Evolutionary conservation across 2,113 vertebrate species (phyloP).

Genomic region (Cheilinus undulatus): DNA sequence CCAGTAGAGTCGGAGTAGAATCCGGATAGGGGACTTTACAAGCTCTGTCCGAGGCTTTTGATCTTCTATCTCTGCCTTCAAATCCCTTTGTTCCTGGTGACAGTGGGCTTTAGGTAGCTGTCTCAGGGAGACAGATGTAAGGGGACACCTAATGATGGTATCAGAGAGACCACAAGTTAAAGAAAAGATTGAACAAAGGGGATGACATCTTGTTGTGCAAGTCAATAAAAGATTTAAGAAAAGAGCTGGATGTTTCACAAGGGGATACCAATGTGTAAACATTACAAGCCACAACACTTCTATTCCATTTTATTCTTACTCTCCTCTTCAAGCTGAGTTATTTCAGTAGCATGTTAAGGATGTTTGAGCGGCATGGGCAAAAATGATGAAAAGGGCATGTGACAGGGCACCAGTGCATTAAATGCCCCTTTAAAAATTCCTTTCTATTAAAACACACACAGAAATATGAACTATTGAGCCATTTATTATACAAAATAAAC

Average conservation of each 20-base stretch:
- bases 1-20: constrained; percentile 19
- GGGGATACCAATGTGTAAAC: too few relatives aligned
- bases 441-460: too few relatives aligned
- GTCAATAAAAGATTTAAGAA: not conserved
- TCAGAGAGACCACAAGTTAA: constrained; percentile 6
- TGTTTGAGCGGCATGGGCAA: too few relatives aligned
- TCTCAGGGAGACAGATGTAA: constrained; percentile 31
- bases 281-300: not conserved
- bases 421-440: too few relatives aligned
- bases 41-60: constrained; percentile 50
- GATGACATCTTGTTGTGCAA: constrained; percentile 2
- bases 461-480: too few relatives aligned
- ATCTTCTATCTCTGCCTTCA: constrained; percentile 47
- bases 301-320: too few relatives aligned
- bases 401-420: too few relatives aligned
- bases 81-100: constrained; percentile 43
- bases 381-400: too few relatives aligned
- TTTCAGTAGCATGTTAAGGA: too few relatives aligned
- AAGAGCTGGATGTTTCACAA: not conserved
- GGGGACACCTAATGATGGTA: constrained; percentile 34
- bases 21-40: constrained; percentile 59
- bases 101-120: constrained; percentile 40
- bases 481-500: too few relatives aligned
- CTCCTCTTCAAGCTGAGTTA: too few relatives aligned
- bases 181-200: constrained; percentile 6